Evolutionary conservation across 37 sponge, comb jelly and placozoan species (phyloP).

Genomic region (Oopsacas minuta): DNA sequence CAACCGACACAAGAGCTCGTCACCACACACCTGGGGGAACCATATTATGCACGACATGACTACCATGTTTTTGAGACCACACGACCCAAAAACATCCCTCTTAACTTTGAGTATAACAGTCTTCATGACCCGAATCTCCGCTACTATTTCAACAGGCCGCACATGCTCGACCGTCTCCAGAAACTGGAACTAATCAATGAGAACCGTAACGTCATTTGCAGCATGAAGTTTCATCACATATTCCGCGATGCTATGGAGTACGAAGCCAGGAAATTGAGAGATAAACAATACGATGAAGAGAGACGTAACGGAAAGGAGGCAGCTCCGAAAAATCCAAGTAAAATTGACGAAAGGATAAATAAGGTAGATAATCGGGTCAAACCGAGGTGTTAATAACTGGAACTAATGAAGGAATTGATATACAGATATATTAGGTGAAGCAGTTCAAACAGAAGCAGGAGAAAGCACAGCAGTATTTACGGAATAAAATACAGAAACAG

Average conservation of each 20-base stretch:
- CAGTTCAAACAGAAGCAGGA: background rate
- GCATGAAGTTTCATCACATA: slow-evolving; percentile 11
- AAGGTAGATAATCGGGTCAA: too few relatives aligned
- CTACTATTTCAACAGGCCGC: slow-evolving; percentile 29
- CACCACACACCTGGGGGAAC: background rate
- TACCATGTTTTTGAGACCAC: background rate
- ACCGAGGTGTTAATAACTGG: too few relatives aligned
- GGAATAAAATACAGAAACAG: background rate
- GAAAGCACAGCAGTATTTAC: background rate
- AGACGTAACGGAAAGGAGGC: background rate
- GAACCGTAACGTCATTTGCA: background rate
- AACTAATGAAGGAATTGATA: background rate
- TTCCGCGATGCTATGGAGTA: slow-evolving; percentile 8
- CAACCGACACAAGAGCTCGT: background rate
- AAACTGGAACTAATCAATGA: background rate
- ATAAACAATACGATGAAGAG: background rate
- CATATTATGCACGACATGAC: background rate
- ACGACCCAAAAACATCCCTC: slow-evolving; percentile 9
- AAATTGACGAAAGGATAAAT: background rate
- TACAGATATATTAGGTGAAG: background rate
- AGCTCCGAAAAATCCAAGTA: background rate
- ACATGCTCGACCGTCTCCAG: slow-evolving; percentile 19
- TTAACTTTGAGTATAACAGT: slow-evolving; percentile 47
- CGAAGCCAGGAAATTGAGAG: background rate
- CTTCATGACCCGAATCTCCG: slow-evolving; percentile 58